phyloP scores from a whole-genome alignment of 2,888 invertebrate genomes.

The Ptilodon capucinus region DNA sequence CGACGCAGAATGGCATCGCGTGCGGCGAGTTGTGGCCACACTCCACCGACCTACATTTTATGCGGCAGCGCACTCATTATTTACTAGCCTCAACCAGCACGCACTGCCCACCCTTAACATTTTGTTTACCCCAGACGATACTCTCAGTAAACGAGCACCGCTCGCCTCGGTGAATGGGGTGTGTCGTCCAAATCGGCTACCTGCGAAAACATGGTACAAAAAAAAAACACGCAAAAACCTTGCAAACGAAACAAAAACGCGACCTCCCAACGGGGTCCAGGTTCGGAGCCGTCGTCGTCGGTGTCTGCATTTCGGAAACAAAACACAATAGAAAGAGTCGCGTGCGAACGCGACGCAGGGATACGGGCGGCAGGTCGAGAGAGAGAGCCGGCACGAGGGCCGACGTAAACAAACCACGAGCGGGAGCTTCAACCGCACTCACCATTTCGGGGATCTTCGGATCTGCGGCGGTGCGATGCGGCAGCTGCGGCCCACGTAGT shows the following conservation, averaged over 20 bases:
- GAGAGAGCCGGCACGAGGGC: slow-evolving; percentile 72
- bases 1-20: slow-evolving; percentile 59
- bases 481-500: slow-evolving; percentile 71
- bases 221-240: slow-evolving; percentile 62
- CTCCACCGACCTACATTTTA: slow-evolving; percentile 81
- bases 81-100: slow-evolving; percentile 62
- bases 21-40: slow-evolving; percentile 61
- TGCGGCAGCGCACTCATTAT: slow-evolving; percentile 71
- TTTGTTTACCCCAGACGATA: slow-evolving; percentile 42
- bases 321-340: slow-evolving; percentile 80
- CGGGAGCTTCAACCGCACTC: slow-evolving; percentile 81
- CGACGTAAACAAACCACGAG: slow-evolving; percentile 80
- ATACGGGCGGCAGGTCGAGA: slow-evolving; percentile 78
- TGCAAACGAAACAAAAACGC: slow-evolving; percentile 71
- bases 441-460: slow-evolving; percentile 78
- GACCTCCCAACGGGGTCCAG: slow-evolving; percentile 67
- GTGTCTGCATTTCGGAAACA: slow-evolving; percentile 81
- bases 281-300: slow-evolving; percentile 63
- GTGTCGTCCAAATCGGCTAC: slow-evolving; percentile 56
- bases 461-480: slow-evolving; percentile 49
- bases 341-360: slow-evolving; percentile 73
- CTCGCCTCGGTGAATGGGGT: slow-evolving; percentile 49
- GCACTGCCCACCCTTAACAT: slow-evolving; percentile 56
- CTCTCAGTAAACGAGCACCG: slow-evolving; percentile 20
- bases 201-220: slow-evolving; percentile 74